phyloP scores from a whole-genome alignment of 2,797 vertebrate species.

The Bucorvus abyssinicus region DNA sequence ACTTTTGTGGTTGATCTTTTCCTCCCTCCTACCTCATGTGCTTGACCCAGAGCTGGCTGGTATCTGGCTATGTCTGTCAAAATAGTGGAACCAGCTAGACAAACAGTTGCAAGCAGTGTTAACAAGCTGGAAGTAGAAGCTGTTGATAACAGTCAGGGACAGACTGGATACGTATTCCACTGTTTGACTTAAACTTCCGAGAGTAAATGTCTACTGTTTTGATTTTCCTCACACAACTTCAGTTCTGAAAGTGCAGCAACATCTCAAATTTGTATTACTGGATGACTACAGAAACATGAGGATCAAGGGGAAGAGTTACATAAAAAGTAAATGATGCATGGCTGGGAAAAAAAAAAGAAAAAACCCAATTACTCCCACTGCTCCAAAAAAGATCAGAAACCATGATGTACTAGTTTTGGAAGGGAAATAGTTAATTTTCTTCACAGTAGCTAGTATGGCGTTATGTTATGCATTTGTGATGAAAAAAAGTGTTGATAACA shows the following conservation, averaged over 20 bases:
- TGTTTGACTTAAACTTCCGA: not conserved
- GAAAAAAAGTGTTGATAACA: not conserved
- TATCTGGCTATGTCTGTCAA: not conserved
- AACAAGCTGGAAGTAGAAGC: not conserved
- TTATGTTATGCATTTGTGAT: not conserved
- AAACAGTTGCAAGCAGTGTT: not conserved
- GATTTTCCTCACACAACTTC: not conserved
- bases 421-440: not conserved
- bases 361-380: fast-evolving
- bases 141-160: not conserved
- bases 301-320: not conserved
- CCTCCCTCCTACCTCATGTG: not conserved
- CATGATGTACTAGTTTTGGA: not conserved
- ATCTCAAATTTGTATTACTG: not conserved
- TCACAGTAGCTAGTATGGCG: not conserved
- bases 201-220: not conserved
- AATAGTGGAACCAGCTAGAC: not conserved
- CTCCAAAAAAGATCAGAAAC: not conserved
- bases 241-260: not conserved
- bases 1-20: not conserved
- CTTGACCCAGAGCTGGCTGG: not conserved
- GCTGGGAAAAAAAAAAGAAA: not conserved
- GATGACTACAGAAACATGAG: not conserved
- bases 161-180: not conserved
- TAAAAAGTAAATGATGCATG: not conserved